These are phyloP conservation scores for Borostomias antarcticus DNA, from an alignment of 2,797 vertebrate genomes.

Conservation along the genomic window DNA sequence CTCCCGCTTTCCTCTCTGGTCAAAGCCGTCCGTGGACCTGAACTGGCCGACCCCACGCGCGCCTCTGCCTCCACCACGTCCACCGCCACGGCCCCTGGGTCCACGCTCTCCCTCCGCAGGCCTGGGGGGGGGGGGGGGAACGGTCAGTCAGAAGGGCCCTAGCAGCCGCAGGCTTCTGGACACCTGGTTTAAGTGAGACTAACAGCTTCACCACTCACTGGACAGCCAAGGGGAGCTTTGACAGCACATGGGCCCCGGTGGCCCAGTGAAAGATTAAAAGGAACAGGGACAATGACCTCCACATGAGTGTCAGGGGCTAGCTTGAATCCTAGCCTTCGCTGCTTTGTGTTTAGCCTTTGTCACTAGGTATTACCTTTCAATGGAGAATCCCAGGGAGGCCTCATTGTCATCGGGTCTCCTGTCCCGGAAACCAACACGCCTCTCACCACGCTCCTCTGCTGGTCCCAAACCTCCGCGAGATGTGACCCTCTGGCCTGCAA, in stretches of 20 bases:
- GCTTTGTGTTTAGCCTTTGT: neutral
- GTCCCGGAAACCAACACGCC: constrained; percentile 37
- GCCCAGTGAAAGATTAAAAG: neutral
- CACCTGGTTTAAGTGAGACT: too few species aligned
- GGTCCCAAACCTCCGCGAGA: constrained; percentile 14
- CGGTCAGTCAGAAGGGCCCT: too few species aligned
- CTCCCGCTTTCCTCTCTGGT: constrained; percentile 75
- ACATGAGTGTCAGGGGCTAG: neutral
- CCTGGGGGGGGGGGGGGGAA: constrained; percentile 34
- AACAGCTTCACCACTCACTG: too few species aligned
- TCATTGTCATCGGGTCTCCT: constrained; percentile 30
- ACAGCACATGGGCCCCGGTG: neutral
- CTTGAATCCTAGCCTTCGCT: neutral
- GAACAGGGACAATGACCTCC: neutral
- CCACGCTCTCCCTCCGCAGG: constrained; percentile 65
- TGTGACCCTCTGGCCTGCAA: constrained; percentile 25
- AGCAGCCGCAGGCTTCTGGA: too few species aligned
- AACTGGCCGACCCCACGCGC: constrained; percentile 65
- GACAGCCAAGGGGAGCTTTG: neutral
- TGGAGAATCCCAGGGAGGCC: constrained; percentile 38
- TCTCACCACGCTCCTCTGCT: constrained; percentile 34
- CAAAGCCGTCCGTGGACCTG: constrained; percentile 68
- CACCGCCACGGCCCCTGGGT: constrained; percentile 67
- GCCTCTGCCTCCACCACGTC: constrained; percentile 62
- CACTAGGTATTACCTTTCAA: constrained; percentile 40